Evolutionary conservation across 2,888 invertebrate genomes (phyloP).

Genomic region (Steinernema carpocapsae): DNA sequence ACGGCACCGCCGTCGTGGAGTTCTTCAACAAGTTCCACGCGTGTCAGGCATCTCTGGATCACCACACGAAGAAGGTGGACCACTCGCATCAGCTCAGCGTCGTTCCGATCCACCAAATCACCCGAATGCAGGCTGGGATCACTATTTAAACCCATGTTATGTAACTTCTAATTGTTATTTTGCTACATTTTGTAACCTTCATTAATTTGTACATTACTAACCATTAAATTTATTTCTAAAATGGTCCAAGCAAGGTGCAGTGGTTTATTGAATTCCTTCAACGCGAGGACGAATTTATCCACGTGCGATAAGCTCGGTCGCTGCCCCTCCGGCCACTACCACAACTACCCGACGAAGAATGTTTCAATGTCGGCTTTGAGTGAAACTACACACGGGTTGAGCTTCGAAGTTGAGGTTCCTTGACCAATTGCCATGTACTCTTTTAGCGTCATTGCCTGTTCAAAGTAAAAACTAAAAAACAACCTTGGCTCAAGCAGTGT

Average conservation of each 20-base stretch:
- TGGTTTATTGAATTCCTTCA: background rate
- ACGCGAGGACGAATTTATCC: background rate
- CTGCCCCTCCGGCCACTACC: too few relatives aligned
- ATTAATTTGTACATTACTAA: slow-evolving; percentile 1
- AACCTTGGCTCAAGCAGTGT: background rate
- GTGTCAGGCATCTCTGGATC: slow-evolving; percentile 34
- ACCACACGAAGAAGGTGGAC: slow-evolving; percentile 24
- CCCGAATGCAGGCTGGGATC: slow-evolving; percentile 20
- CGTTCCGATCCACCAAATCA: slow-evolving; percentile 26
- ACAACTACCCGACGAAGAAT: too few relatives aligned
- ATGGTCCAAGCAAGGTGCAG: background rate
- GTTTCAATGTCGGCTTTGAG: too few relatives aligned
- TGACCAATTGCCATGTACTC: too few relatives aligned
- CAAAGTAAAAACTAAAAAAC: too few relatives aligned
- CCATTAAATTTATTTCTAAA: too few relatives aligned
- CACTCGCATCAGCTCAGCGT: slow-evolving; percentile 19
- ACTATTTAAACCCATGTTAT: slow-evolving; percentile 3
- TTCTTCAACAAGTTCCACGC: slow-evolving; percentile 45
- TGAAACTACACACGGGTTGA: too few relatives aligned
- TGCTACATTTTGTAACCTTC: slow-evolving; percentile 5
- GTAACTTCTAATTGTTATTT: background rate
- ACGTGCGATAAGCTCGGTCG: too few relatives aligned
- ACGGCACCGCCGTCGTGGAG: slow-evolving; percentile 37
- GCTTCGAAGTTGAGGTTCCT: too few relatives aligned
- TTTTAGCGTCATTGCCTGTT: too few relatives aligned